Evolutionary conservation across 2,888 invertebrate species (phyloP).

Genomic region (Steromphala cineraria): DNA sequence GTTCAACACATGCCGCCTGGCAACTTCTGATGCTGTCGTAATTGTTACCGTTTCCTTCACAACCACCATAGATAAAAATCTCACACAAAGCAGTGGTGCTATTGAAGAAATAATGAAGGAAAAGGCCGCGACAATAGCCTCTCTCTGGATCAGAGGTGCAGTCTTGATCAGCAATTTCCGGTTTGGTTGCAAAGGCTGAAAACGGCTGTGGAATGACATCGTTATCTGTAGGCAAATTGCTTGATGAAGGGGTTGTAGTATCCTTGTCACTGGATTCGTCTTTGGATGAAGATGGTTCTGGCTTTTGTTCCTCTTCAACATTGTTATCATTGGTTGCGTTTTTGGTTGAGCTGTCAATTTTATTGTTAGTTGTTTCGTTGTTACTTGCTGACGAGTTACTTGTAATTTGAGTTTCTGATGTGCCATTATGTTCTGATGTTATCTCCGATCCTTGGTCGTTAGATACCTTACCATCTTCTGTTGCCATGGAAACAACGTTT

Average conservation of each 20-base stretch:
- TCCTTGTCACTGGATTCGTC: background rate
- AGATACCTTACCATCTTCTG: too few relatives aligned
- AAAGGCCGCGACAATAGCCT: background rate
- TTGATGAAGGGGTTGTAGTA: too few relatives aligned
- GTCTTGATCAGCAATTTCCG: background rate
- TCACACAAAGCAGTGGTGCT: background rate
- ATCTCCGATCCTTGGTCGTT: too few relatives aligned
- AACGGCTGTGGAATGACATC: background rate
- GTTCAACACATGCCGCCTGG: background rate
- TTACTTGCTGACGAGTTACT: too few relatives aligned
- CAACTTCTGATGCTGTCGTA: constrained; percentile 20
- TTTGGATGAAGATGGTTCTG: background rate
- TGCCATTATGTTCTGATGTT: too few relatives aligned
- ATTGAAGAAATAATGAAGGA: background rate
- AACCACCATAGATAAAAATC: background rate
- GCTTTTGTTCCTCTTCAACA: background rate
- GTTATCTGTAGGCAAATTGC: background rate
- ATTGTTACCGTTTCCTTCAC: constrained; percentile 28
- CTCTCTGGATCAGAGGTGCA: background rate
- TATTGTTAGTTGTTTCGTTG: too few relatives aligned
- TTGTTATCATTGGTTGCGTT: too few relatives aligned
- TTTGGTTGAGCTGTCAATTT: too few relatives aligned
- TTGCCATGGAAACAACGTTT: too few relatives aligned
- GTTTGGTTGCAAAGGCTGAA: background rate
- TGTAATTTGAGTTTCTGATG: too few relatives aligned